Percentiles rank a stretch among this genome's conserved stretches.
phyloP scores from a whole-genome alignment of 2,888 invertebrate species.

The Ectobius pallidus region DNA sequence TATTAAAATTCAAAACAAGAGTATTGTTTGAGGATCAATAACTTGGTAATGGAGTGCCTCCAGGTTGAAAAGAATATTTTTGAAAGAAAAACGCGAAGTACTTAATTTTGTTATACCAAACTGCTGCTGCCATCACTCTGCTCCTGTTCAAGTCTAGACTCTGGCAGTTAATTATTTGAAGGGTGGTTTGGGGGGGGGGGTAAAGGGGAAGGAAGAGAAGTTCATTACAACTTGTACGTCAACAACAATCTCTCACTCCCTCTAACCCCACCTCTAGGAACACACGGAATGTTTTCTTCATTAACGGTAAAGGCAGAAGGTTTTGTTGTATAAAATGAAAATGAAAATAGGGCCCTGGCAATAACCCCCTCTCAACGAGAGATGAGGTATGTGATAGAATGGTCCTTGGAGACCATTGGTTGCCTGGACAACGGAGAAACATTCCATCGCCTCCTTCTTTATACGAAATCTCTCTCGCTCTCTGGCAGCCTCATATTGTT shows the following conservation, averaged over 20 bases:
- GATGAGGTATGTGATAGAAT: neutral
- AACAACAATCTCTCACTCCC: conserved; percentile 12
- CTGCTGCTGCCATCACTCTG: neutral
- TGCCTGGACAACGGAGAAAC: conserved; percentile 10
- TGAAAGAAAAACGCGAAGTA: conserved; percentile 6
- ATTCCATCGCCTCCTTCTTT: neutral
- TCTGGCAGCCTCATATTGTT: too few species aligned
- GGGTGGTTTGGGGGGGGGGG: conserved; percentile 17
- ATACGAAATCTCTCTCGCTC: too few species aligned
- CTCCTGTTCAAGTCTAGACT: conserved; percentile 17
- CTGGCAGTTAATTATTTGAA: conserved; percentile 26
- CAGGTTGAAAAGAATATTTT: neutral
- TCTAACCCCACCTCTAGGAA: neutral
- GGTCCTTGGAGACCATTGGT: conserved; percentile 1
- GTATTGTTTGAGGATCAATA: neutral
- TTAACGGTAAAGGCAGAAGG: conserved; percentile 4
- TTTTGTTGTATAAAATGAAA: conserved; percentile 22
- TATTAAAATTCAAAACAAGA: conserved; percentile 19
- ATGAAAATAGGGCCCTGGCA: conserved; percentile 6
- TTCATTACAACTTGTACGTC: conserved; percentile 31
- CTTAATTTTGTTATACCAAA: neutral
- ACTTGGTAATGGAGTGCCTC: neutral
- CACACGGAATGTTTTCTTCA: conserved; percentile 22
- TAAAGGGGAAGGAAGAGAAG: too few species aligned
- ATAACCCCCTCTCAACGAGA: neutral